These are phyloP conservation scores for Typhlomys cinereus DNA, from an alignment of 2,113 vertebrate genomes.

Conservation along the genomic window DNA sequence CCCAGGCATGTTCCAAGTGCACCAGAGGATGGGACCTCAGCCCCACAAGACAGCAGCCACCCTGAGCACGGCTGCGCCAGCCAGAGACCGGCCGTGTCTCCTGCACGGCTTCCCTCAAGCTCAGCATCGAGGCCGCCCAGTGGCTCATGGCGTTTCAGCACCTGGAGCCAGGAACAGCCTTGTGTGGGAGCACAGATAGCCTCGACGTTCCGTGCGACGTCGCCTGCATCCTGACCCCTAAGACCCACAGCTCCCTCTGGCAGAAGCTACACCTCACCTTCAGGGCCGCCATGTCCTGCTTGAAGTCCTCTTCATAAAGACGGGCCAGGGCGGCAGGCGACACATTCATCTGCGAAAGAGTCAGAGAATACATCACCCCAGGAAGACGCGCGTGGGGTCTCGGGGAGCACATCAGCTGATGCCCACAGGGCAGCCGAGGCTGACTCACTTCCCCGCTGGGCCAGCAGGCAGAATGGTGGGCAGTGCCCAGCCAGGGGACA, in stretches of 20 bases:
- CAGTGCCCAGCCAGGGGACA: not conserved
- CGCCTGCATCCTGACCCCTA: too few relatives aligned
- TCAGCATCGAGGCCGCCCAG: not conserved
- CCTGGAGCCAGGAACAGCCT: not conserved
- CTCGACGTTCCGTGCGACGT: not conserved
- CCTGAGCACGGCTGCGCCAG: too few relatives aligned
- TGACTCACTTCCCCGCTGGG: not conserved
- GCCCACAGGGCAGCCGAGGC: not conserved
- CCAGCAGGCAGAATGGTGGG: too few relatives aligned
- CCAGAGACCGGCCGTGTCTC: not conserved
- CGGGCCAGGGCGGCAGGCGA: slow-evolving; percentile 88
- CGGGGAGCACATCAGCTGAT: not conserved
- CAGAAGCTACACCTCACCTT: slow-evolving; percentile 84
- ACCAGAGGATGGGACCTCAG: rapidly evolving
- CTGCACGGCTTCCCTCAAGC: not conserved
- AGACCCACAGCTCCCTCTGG: rapidly evolving
- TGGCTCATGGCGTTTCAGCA: not conserved
- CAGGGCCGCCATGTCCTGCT: slow-evolving; percentile 93
- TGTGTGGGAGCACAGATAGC: not conserved
- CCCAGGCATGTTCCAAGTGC: rapidly evolving
- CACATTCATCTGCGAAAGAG: slow-evolving; percentile 87
- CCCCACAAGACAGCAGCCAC: not conserved
- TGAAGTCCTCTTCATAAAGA: slow-evolving; percentile 95
- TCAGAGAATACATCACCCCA: too few relatives aligned
- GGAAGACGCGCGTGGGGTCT: too few relatives aligned